Conservation (phyloP, 2,113 vertebrate genomes). For the Vanacampus margaritifer region DNA sequence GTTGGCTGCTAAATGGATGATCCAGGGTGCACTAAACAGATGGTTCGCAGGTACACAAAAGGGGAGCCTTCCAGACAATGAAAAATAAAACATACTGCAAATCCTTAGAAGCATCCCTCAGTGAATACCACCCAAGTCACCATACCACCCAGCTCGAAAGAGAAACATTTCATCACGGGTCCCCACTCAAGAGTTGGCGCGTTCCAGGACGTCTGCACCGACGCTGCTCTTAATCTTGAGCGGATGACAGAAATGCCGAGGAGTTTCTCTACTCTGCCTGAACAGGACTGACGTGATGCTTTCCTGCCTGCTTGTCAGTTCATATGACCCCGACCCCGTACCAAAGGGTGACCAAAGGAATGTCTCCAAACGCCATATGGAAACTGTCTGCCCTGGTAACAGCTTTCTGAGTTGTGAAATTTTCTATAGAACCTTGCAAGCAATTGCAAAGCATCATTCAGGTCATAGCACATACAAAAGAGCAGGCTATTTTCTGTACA, state of each 20-base stretch:
- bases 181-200: conserved; percentile 12
- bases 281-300: conserved; percentile 39
- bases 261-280: conserved; percentile 74
- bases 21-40: conserved; percentile 19
- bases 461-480: no score
- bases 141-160: conserved; percentile 54
- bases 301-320: conserved; percentile 18
- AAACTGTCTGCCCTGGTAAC: conserved; percentile 17
- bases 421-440: no score
- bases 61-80: conserved; percentile 20
- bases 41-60: conserved; percentile 28
- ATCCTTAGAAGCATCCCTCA: conserved; percentile 31
- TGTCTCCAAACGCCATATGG: conserved; percentile 40
- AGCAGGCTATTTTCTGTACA: no score
- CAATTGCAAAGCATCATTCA: no score
- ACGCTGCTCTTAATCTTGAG: conserved; percentile 38
- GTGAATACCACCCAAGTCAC: conserved; percentile 55
- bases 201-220: conserved; percentile 29
- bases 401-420: not conserved
- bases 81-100: conserved; percentile 35
- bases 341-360: conserved; percentile 41
- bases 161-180: conserved; percentile 36
- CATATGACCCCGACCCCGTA: conserved; percentile 50
- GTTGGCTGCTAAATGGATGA: not conserved
- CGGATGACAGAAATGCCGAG: conserved; percentile 59